Conservation (phyloP, 2,797 vertebrate genomes). For the Helostoma temminkii region DNA sequence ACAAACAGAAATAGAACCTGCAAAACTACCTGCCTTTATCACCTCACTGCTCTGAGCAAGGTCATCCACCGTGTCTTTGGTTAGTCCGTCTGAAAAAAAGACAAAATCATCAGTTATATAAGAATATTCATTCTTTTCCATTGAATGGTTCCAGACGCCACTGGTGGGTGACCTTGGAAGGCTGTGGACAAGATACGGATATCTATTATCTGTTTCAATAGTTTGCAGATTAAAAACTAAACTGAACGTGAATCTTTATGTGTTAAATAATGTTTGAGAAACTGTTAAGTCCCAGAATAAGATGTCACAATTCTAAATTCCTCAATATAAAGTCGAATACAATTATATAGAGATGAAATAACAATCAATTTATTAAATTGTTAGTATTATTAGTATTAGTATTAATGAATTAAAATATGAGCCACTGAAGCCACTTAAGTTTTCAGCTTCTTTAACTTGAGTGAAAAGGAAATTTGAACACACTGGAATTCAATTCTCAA, state of each 20-base stretch:
- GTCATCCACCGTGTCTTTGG: slow-evolving; percentile 33
- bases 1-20: slow-evolving; percentile 29
- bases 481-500: too few relatives aligned
- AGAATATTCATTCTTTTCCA: slow-evolving; percentile 30
- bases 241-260: neutral
- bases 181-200: slow-evolving; percentile 12
- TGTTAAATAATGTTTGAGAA: neutral
- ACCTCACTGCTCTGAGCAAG: slow-evolving; percentile 31
- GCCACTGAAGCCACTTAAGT: too few relatives aligned
- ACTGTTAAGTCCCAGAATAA: neutral
- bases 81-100: slow-evolving; percentile 22
- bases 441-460: too few relatives aligned
- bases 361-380: neutral
- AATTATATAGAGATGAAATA: neutral
- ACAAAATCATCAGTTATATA: slow-evolving; percentile 22
- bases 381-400: too few relatives aligned
- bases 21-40: slow-evolving; percentile 34
- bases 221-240: slow-evolving; percentile 1
- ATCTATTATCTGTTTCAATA: slow-evolving; percentile 1
- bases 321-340: neutral
- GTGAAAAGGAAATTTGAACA: too few relatives aligned
- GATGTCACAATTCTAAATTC: neutral
- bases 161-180: slow-evolving; percentile 34
- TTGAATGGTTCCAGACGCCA: slow-evolving; percentile 31
- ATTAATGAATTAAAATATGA: too few relatives aligned